phyloP scores from a whole-genome alignment of 2,797 vertebrate genomes.

The Hapalemur alaotrensis region DNA sequence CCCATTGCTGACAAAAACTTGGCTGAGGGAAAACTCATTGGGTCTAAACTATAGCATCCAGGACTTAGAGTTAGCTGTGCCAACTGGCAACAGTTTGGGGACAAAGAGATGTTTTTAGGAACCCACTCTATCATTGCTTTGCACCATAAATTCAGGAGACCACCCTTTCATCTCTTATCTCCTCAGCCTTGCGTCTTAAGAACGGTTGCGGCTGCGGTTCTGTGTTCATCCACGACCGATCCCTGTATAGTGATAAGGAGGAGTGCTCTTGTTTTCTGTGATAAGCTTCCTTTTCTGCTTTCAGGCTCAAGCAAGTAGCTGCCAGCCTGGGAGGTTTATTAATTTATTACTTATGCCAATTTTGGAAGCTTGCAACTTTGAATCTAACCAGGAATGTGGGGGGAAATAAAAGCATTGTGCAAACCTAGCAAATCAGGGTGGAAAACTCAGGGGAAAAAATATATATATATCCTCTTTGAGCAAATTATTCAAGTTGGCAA shows the following conservation, averaged over 20 bases:
- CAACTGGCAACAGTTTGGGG: neutral
- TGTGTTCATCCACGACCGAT: neutral
- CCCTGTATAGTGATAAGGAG: neutral
- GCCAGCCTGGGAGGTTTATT: neutral
- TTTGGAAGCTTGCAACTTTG: slow-evolving; percentile 35
- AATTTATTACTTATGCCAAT: neutral
- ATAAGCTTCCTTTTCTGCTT: slow-evolving; percentile 28
- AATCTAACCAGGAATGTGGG: slow-evolving; percentile 11
- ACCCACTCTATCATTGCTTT: neutral
- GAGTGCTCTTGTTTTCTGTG: neutral
- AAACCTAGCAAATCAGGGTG: neutral
- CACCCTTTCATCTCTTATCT: neutral
- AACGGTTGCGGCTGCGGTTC: neutral
- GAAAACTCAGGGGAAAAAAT: neutral
- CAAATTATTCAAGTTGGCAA: slow-evolving; percentile 10
- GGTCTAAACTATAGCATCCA: neutral
- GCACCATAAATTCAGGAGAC: neutral
- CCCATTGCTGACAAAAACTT: neutral
- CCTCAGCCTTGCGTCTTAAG: neutral
- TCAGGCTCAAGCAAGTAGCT: neutral
- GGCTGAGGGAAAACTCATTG: neutral
- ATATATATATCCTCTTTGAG: neutral
- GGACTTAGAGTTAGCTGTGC: neutral
- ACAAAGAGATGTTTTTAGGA: neutral
- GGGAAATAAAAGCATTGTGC: neutral